A percentile compares a stretch with the other conserved stretches of the same genome.
phyloP scores from a whole-genome alignment of 2,888 invertebrate genomes.

The Melolontha melolontha region DNA sequence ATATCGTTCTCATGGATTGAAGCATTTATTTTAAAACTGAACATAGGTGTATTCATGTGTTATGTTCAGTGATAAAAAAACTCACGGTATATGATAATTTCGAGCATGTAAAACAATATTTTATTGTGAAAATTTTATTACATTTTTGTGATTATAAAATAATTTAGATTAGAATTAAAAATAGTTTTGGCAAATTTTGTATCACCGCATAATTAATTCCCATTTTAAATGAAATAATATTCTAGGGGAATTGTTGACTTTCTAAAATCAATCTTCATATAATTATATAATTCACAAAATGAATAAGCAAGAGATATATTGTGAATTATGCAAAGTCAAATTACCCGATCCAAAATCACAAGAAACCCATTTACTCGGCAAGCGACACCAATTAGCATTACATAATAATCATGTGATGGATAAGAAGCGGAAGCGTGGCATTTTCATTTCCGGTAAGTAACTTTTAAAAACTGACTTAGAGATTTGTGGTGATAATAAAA shows the following conservation, averaged over 20 bases:
- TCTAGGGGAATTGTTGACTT: slow-evolving; percentile 14
- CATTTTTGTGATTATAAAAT: too few species aligned
- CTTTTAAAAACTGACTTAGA: background rate
- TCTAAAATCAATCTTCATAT: slow-evolving; percentile 21
- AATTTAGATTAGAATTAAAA: too few species aligned
- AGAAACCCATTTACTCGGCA: slow-evolving; percentile 45
- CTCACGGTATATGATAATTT: too few species aligned
- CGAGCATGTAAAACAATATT: too few species aligned
- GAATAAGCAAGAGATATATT: slow-evolving; percentile 38
- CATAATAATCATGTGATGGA: slow-evolving; percentile 43
- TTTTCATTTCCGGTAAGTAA: slow-evolving; percentile 53
- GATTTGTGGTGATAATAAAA: background rate
- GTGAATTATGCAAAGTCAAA: slow-evolving; percentile 47
- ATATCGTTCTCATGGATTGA: too few species aligned
- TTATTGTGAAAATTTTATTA: too few species aligned
- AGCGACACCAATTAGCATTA: slow-evolving; percentile 47
- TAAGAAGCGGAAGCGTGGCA: slow-evolving; percentile 50
- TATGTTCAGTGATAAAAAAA: too few species aligned
- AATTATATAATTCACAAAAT: slow-evolving; percentile 16
- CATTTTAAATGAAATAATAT: too few species aligned
- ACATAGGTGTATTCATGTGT: too few species aligned
- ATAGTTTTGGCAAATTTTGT: too few species aligned
- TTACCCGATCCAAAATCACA: slow-evolving; percentile 37
- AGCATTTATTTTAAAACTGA: too few species aligned
- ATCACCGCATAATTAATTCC: too few species aligned